phyloP scores from a whole-genome alignment of 2,113 vertebrate genomes.

The Melozone crissalis region DNA sequence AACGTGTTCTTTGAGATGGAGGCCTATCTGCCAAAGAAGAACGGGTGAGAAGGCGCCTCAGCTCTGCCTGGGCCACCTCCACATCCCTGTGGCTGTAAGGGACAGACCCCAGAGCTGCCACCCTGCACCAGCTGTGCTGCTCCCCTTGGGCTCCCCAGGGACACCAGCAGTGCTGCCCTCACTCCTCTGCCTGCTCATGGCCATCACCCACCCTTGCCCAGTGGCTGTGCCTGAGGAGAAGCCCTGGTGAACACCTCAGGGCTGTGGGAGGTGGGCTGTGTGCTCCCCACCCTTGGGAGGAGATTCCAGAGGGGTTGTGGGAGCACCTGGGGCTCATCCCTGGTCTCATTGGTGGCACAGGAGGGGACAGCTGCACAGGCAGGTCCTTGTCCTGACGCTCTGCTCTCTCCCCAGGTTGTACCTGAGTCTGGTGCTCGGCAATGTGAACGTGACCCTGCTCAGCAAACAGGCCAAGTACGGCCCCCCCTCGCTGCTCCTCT shows the following conservation, averaged over 20 bases:
- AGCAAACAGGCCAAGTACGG: conserved; percentile 93
- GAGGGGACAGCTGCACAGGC: background rate
- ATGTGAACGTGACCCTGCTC: conserved; percentile 91
- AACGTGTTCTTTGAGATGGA: conserved; percentile 93
- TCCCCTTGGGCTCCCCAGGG: background rate
- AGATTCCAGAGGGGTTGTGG: background rate
- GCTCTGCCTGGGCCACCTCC: background rate
- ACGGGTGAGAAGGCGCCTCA: conserved; percentile 76
- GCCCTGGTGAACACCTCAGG: background rate
- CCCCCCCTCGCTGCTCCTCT: background rate
- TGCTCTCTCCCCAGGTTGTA: conserved; percentile 81
- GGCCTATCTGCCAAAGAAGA: conserved; percentile 92
- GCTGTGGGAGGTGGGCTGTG: background rate
- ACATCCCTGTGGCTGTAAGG: background rate
- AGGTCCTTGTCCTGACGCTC: background rate
- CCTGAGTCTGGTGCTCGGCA: conserved; percentile 92
- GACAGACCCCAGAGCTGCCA: background rate
- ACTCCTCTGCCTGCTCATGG: background rate
- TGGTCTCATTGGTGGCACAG: background rate
- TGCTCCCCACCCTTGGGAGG: background rate
- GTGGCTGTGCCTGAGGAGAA: rapidly evolving
- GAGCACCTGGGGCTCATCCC: background rate
- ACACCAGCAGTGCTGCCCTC: background rate
- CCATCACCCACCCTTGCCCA: background rate
- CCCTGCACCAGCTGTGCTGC: background rate